These are phyloP conservation scores for Zoroaster sp. DNA, from an alignment of 53 echinoderm and acorn worm species.

Conservation along the genomic window DNA sequence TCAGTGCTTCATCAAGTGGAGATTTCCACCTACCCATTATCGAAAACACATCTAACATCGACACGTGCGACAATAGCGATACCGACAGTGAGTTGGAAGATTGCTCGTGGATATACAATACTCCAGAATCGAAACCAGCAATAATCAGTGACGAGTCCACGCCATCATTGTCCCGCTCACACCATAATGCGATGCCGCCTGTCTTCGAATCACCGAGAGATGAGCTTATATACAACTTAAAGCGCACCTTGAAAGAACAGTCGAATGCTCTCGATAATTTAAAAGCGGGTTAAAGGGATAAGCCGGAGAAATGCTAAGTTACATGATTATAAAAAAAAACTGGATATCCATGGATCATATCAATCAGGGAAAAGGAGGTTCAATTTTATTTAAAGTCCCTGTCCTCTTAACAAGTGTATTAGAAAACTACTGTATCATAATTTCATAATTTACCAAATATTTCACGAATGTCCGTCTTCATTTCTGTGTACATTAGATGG, in stretches of 20 bases:
- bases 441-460: too few species aligned
- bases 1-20: conserved; percentile 12
- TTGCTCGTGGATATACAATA: not conserved
- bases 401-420: too few species aligned
- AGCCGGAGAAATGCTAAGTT: not conserved
- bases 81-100: not conserved
- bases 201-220: conserved; percentile 15
- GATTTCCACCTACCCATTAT: not conserved
- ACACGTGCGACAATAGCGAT: not conserved
- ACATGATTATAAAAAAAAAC: too few species aligned
- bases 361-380: too few species aligned
- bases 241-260: not conserved
- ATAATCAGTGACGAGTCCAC: not conserved
- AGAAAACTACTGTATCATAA: too few species aligned
- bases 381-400: too few species aligned
- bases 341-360: too few species aligned
- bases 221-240: conserved; percentile 27
- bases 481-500: too few species aligned
- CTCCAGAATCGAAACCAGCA: not conserved
- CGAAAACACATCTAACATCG: not conserved
- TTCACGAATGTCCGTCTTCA: too few species aligned
- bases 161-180: not conserved
- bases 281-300: conserved; percentile 2
- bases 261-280: not conserved
- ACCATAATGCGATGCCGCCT: not conserved